Base-by-base conservation (phyloP, 2,888 invertebrate species). In the Spodoptera picta region DNA sequence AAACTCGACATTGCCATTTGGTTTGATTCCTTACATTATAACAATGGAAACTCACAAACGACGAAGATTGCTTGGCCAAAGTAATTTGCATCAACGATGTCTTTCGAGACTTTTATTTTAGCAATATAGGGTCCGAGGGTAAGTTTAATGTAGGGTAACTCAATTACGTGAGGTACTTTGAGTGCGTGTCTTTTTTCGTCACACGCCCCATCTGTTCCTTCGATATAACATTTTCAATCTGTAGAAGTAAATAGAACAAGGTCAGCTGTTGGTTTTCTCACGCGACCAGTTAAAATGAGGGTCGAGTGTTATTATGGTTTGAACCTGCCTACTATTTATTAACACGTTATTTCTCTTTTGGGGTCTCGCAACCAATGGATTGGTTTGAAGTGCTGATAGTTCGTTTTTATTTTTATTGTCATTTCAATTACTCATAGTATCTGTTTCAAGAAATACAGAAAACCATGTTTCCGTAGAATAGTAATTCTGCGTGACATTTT, bases 91-190 rank as follows among this genome's bases (percentile, higher is more conserved):
- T 68, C 67, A 62, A 60, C 70, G 70, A 65, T 66, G 57, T 77
- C 76, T 77, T 80, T 79, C 77, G 75, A 83, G 83, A 83, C 85
- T 86, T 90, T 90, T 90, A 89, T 90, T 90, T 89, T 86, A 85
- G 86, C 84, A 83, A 87, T 90, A 87, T 90, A 88, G 85, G 85
- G 82, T 80, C 84, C 82, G 82, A 81, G 82, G 79, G 82, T 85
- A 89, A 89, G 89, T 91, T 91, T 89, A 90, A 90, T 90, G 90
- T 87, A 85, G 89, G 89, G 88, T 89, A 90, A 90, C 90, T 89
- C 88, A 88, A 88, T 91, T 90, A 89, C 83, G 82, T 82, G 65
- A 73, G 81, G 81, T 83, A 83, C 80, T 82, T 76, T 47, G 14
- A 86, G 87, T 76, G 72, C 77, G 77, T 72, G 72, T 65, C 72